Base-by-base conservation (phyloP, 2,113 vertebrate genomes). In the Sylvia atricapilla region DNA sequence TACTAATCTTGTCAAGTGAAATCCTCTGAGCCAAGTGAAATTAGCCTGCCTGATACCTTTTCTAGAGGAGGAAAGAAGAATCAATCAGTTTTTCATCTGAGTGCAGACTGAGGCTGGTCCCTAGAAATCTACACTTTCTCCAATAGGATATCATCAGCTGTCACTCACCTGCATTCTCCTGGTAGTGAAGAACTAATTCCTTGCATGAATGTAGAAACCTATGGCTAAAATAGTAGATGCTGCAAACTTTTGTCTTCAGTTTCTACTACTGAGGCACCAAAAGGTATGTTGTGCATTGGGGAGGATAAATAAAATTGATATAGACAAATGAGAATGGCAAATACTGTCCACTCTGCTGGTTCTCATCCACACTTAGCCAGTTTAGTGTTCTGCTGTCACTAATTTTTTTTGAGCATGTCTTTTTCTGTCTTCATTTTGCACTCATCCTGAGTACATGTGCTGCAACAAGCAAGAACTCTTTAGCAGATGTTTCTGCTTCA, bases 401-500 rank as follows among this genome's bases (percentile, higher is more conserved):
- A 52, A 31, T 60, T 90, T 18, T 49, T 92, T 81, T n/a, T 46
- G 22, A 90, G 11, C 16, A 7, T 13, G 3, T 35, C 20, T 81
- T 96, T 86, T 87, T 78, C 60, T 67, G 24, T 73, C 39, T 94
- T 44, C 39, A 14, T 60, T 90, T 94, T 88, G 19, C 31, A 44
- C 60, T 90, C 37, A 47, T 73, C 41, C 60, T 35, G 24, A 92
- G 35, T 67, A 44, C 52, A 24, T 49, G n/a, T 75, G 76, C 62
- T 95, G 39, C 85, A 84, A 43, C n/a, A 89, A 90, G 69, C 49
- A 88, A 72, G 86, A 90, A 35, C 60, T 78, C 62, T 44, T 89
- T 66, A 84, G 79, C 90, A 95, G 90, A 86, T 93, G 90, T 93
- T 94, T 95, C 69, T 93, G 69, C 83, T 94, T 95, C 92, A 84